Base-by-base conservation (phyloP, 1,140 invertebrate species). In the Bombus turneri region DNA sequence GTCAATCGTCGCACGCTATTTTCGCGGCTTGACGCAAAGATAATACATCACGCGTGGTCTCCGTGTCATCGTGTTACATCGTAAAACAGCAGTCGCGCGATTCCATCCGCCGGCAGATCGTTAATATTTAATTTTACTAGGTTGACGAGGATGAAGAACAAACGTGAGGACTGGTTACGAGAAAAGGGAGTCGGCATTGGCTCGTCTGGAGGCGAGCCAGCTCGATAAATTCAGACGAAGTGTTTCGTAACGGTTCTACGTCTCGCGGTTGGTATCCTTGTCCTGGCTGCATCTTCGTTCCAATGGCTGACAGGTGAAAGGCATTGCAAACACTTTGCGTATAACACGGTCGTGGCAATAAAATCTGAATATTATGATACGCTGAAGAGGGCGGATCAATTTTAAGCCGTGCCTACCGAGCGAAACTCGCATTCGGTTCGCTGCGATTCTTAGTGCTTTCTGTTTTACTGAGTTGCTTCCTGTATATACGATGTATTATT, bases 61-160 rank as follows among this genome's bases (percentile, higher is more conserved):
- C 34, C 74, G 71, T 62, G 69, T 85, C 86, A 43, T 43, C 74
- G 43, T 85, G 77, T 89, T 78, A 68, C 82, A 76, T 66, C 85
- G 81, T 87, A 78, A 57, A 89, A 89, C 84, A 83, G 31, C 73
- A 53, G 18, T 72, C 62, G 59, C 69, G 69, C 87, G 77, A 82
- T 72, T 72, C 59, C 31, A 39, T 47, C 43, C 37, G 18, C 64
- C 37, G 25, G 73, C 41, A 79, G 69, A 87, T 79, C 87, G 88
- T 90, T 90, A 90, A 90, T 90, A 90, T 90, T 90, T 87, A 88
- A 85, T 90, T 90, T 90, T 90, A 81, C 81, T 43, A 83, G 76
- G 86, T 81, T 87, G 89, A 81, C 86, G 69, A 59, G 59, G 76
- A 72, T 77, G 88, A 90, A 39, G 83, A 72, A 90, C 57, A 86